Conservation (phyloP, 2,888 invertebrate species). For the Agrochola circellaris region DNA sequence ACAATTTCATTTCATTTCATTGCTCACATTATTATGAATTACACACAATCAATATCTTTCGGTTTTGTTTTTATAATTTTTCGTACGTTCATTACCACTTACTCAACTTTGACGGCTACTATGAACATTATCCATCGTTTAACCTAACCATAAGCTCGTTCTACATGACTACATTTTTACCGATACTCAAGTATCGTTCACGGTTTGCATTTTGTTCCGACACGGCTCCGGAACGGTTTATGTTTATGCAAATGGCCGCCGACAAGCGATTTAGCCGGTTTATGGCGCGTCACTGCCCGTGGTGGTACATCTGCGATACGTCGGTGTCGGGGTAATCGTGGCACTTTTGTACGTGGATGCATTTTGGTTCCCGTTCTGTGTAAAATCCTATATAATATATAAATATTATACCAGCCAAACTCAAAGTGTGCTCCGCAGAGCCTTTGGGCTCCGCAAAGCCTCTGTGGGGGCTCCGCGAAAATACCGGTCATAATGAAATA, state of each 20-base stretch:
- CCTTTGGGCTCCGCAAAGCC: too few relatives aligned
- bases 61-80: background rate
- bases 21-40: background rate
- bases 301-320: slow-evolving; percentile 71
- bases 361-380: background rate
- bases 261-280: slow-evolving; percentile 81
- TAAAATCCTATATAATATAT: background rate
- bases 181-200: slow-evolving; percentile 67
- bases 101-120: background rate
- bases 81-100: background rate
- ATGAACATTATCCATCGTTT: background rate
- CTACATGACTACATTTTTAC: slow-evolving; percentile 59
- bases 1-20: background rate
- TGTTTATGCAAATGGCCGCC: slow-evolving; percentile 80
- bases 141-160: background rate
- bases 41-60: background rate
- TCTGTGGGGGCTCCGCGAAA: too few relatives aligned
- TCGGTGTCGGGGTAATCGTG: slow-evolving; percentile 23
- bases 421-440: too few relatives aligned
- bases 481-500: too few relatives aligned
- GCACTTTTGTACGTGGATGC: background rate
- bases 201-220: slow-evolving; percentile 62
- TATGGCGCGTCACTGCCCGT: slow-evolving; percentile 76
- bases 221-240: slow-evolving; percentile 66
- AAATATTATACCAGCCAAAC: too few relatives aligned